Evolutionary conservation across 2,888 invertebrate species (phyloP).

Genomic region (Hydraecia micacea): DNA sequence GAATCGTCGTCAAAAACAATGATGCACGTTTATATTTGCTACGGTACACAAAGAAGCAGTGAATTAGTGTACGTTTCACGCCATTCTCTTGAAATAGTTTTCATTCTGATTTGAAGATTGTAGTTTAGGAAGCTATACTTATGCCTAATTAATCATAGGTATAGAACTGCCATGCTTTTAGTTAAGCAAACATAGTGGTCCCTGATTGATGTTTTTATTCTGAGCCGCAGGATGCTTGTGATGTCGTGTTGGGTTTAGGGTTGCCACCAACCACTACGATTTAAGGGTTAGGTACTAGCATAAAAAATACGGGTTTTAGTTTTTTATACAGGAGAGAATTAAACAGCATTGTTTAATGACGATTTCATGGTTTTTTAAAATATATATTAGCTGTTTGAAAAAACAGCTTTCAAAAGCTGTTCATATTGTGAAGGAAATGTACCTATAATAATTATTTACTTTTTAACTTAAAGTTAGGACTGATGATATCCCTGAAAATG

Average conservation of each 20-base stretch:
- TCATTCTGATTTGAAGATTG: conserved; percentile 1
- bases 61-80: conserved; percentile 24
- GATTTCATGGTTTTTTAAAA: no score
- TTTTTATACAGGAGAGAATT: no score
- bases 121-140: not conserved
- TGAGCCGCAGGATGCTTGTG: not conserved
- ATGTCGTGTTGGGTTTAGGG: not conserved
- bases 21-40: conserved; percentile 54
- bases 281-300: not conserved
- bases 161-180: conserved; percentile 8
- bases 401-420: not conserved
- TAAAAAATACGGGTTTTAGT: no score
- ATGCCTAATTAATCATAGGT: conserved; percentile 12
- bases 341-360: no score
- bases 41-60: conserved; percentile 37
- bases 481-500: not conserved
- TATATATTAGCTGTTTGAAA: not conserved
- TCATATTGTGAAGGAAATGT: not conserved
- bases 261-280: not conserved
- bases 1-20: conserved; percentile 50
- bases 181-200: conserved; percentile 3
- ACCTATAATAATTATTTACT: not conserved
- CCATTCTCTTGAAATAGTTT: conserved; percentile 49
- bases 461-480: no score
- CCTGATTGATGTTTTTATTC: conserved; percentile 4